A percentile compares a stretch with the other conserved stretches of the same genome.
Evolutionary conservation across 2,888 invertebrate genomes (phyloP).

Genomic region (Ectemnius cavifrons): DNA sequence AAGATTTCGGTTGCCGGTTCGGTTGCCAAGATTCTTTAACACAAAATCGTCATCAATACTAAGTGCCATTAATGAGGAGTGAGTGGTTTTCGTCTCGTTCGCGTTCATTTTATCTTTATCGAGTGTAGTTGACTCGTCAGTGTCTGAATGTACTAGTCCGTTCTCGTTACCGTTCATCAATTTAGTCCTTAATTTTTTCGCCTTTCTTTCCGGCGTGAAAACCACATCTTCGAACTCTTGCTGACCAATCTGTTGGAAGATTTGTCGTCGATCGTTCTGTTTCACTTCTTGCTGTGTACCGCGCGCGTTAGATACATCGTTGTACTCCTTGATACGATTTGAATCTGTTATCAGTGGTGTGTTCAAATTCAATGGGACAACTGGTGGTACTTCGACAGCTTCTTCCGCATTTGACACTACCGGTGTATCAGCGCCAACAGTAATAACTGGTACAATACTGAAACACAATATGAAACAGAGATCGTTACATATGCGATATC

Average conservation of each 20-base stretch:
- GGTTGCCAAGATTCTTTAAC: slow-evolving; percentile 36
- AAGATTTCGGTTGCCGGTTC: slow-evolving; percentile 64
- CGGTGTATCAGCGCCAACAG: slow-evolving; percentile 77
- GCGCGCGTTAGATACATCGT: slow-evolving; percentile 37
- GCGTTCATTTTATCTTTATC: slow-evolving; percentile 45
- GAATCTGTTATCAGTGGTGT: slow-evolving; percentile 63
- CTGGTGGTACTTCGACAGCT: slow-evolving; percentile 85
- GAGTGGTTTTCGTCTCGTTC: slow-evolving; percentile 61
- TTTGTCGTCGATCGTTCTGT: slow-evolving; percentile 80
- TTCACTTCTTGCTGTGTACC: slow-evolving; percentile 58
- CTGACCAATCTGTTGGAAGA: slow-evolving; percentile 86
- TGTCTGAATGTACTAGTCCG: slow-evolving; percentile 32
- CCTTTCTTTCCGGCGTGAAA: slow-evolving; percentile 81
- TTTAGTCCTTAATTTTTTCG: slow-evolving; percentile 59
- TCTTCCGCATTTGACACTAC: slow-evolving; percentile 84
- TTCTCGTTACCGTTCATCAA: slow-evolving; percentile 43
- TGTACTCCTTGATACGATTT: slow-evolving; percentile 45
- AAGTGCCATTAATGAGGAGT: slow-evolving; percentile 64
- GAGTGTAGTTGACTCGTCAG: slow-evolving; percentile 18
- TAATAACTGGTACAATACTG: slow-evolving; percentile 59
- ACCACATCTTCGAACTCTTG: slow-evolving; percentile 86
- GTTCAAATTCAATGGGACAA: slow-evolving; percentile 70
- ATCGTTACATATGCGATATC: neutral
- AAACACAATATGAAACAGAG: slow-evolving; percentile 1
- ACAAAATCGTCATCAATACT: slow-evolving; percentile 67